Base-by-base conservation (phyloP, 2,113 vertebrate species). In the Otus sunia region DNA sequence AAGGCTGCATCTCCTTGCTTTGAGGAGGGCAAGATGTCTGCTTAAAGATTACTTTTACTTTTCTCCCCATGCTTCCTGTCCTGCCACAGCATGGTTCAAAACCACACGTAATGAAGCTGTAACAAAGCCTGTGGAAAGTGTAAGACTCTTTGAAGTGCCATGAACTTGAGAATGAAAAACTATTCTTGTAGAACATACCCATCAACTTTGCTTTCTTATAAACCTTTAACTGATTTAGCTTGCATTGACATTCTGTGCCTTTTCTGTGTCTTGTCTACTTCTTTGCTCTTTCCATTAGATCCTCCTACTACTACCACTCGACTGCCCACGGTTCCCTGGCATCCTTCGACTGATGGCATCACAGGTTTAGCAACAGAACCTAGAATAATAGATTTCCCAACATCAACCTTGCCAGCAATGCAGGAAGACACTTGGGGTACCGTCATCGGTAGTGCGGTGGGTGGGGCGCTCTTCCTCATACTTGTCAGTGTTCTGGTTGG, bases 171-270 rank as follows among this genome's bases (percentile, higher is more conserved):
- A 98, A 98, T 98, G 98, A 98, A 98, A 98, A 98, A 98, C 98
- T 98, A 98, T 97, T 97, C 87, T 96, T 72, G 87, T 96, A 96
- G 95, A 91, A 96, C 90, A 86, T 98, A 97, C 86, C 96, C 98
- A 98, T 98, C 97, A 97, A 97, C 97, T 98, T 95, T 97, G 97
- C 98, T 97, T 96, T 98, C 98, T 98, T 98, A 97, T 99, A 98
- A 97, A 96, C 97, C 98, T 97, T 98, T 98, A 98, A 96, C 98
- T 98, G 96, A 97, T 97, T 97, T 98, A 99, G 99, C 98, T 98
- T 97, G 98, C 99, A 99, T 98, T 99, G 98, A 99, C 98, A 98
- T 98, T 99, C 98, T 99, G 95, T 99, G 98, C 98, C 98, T 99
- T 98, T 98, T 98, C 99, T 97, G 97, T 98, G 98, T 99, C 97